Percentiles rank a stretch among this genome's conserved stretches.
These are phyloP conservation scores for Chionoecetes opilio DNA, from an alignment of 1,140 invertebrate genomes.

Conservation along the genomic window DNA sequence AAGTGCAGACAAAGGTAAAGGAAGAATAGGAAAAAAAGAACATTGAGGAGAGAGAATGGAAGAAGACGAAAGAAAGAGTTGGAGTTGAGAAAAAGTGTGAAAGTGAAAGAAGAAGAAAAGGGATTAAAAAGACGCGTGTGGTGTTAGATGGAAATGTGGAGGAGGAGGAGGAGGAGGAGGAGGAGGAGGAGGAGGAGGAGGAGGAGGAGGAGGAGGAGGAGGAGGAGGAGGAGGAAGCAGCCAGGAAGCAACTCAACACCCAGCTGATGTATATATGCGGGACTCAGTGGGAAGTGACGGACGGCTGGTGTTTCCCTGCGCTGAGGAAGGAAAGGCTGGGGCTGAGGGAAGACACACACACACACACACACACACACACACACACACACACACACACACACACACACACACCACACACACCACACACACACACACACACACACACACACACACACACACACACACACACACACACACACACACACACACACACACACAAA, in stretches of 20 bases:
- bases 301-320: neutral
- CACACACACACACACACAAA: constrained; percentile 51
- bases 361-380: constrained; percentile 39
- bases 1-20: too few species aligned
- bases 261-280: constrained; percentile 17
- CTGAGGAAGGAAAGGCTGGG: neutral
- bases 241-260: neutral
- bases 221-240: constrained; percentile 32
- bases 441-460: too few species aligned
- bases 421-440: constrained; percentile 19
- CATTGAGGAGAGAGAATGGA: too few species aligned
- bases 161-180: neutral
- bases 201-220: constrained; percentile 38
- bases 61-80: too few species aligned
- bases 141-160: too few species aligned
- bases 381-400: constrained; percentile 55
- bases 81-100: too few species aligned
- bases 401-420: constrained; percentile 36
- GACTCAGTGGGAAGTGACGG: neutral
- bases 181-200: neutral
- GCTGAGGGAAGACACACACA: neutral
- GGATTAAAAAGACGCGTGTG: too few species aligned
- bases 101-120: too few species aligned
- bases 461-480: neutral
- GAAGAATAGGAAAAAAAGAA: too few species aligned